Base-by-base conservation (phyloP, 2,113 vertebrate genomes). In the Eublepharis macularius region DNA sequence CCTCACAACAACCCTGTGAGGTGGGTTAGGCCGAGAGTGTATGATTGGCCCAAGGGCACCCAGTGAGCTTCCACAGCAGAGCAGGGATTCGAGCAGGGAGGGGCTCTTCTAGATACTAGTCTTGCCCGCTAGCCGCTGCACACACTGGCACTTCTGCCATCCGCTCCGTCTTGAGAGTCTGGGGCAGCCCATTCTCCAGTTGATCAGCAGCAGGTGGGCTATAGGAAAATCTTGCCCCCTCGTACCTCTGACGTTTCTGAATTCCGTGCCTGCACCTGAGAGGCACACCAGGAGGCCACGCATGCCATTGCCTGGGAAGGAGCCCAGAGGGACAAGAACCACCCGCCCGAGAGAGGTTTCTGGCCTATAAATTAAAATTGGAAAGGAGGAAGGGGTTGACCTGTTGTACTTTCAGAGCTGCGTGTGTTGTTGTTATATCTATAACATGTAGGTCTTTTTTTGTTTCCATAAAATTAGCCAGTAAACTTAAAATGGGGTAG, bases 381-480 rank as follows among this genome's bases (percentile, higher is more conserved):
- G 92, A 91, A 91, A 77, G 75, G 78, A 34, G 87, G 92, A 89
- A 87, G 93, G 88, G 81, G 86, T 90, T 91, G 91, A 81, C 70
- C 14, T 1, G 14, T 2, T 0, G 0, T 88, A 87, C 89, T 88
- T 86, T 51, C 34, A 47, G 87, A 36, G n/a, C 72, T 0, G 34
- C 82, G 83, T 86, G 88, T 75, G 90, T 92, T 86, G 51, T 89
- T 94, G 92, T 93, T 94, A 92, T 92, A 72, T 94, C 90, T 93
- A 89, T 90, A 95, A 89, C 90, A 51, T 0, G 29, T 86, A 89
- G 88, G 77, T 88, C 88, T 79, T 86, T 94, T 92, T 92, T 93
- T 88, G 87, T 88, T 92, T 68, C 88, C 76, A 83, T 92, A 93
- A 92, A 94, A 94, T 93, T 94, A 94, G 86, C 88, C 91, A 86